Conservation (phyloP, 2,113 vertebrate species). For the Zeus faber region DNA sequence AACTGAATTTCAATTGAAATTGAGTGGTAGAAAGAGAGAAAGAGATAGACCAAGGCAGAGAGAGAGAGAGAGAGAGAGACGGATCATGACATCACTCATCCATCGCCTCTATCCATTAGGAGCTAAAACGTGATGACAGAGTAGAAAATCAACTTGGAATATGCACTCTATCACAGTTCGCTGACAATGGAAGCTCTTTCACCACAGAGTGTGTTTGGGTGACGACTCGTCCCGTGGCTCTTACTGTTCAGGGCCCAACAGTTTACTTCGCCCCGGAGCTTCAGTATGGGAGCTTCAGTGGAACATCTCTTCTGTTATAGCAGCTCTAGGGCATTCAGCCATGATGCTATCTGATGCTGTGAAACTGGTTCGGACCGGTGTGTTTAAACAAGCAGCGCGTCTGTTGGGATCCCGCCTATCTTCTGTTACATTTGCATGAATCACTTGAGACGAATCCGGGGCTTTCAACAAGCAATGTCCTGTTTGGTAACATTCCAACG, state of each 20-base stretch:
- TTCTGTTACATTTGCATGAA: slow-evolving; percentile 61
- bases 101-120: not conserved
- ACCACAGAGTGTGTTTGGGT: not conserved
- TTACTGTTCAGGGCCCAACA: too few relatives aligned
- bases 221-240: too few relatives aligned
- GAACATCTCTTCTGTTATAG: not conserved
- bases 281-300: too few relatives aligned
- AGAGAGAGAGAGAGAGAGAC: not conserved
- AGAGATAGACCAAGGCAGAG: not conserved
- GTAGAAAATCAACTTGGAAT: too few relatives aligned
- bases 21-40: not conserved
- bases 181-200: not conserved
- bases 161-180: too few relatives aligned
- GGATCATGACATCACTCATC: not conserved
- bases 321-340: not conserved
- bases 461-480: slow-evolving; percentile 39
- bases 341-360: not conserved
- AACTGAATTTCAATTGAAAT: too few relatives aligned
- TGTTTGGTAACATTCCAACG: slow-evolving; percentile 43
- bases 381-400: slow-evolving; percentile 30
- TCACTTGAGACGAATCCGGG: slow-evolving; percentile 39
- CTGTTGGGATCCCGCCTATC: slow-evolving; percentile 19
- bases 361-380: not conserved
- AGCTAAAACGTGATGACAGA: not conserved
- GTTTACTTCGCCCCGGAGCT: too few relatives aligned